A percentile compares a stretch with the other conserved stretches of the same genome.
Evolutionary conservation across 1,140 invertebrate species (phyloP).

Genomic region (Drosophila baimaii): DNA sequence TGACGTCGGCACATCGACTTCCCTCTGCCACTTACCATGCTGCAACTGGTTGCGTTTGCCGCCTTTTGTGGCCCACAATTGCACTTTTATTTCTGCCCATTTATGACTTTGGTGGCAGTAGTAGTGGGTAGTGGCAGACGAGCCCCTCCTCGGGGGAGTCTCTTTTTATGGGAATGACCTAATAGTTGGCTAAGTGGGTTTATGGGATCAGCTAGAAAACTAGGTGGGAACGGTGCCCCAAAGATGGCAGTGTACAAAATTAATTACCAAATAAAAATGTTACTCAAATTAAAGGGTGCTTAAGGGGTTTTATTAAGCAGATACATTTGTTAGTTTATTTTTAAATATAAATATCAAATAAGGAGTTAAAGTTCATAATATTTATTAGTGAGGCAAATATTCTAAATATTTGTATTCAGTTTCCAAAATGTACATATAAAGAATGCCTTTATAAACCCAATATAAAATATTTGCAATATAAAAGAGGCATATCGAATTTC

Average conservation of each 20-base stretch:
- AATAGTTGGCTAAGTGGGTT: conserved; percentile 51
- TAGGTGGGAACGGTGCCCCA: conserved; percentile 12
- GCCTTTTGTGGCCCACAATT: conserved; percentile 21
- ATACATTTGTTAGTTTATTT: neutral
- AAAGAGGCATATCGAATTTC: conserved; percentile 1
- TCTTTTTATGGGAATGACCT: conserved; percentile 52
- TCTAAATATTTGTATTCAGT: neutral
- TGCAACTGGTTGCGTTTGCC: conserved; percentile 51
- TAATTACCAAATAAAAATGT: conserved; percentile 7
- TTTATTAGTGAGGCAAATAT: no score
- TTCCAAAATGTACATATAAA: neutral
- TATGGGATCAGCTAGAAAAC: conserved; percentile 31
- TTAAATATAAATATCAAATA: neutral
- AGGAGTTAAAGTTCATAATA: no score
- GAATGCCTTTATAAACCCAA: neutral
- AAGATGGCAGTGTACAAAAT: conserved; percentile 1
- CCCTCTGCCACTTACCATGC: conserved; percentile 7
- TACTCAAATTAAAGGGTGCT: conserved; percentile 3
- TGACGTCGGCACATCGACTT: conserved; percentile 53
- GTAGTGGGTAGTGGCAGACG: conserved; percentile 22
- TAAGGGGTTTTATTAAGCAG: neutral
- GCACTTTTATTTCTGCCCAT: conserved; percentile 33
- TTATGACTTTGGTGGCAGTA: conserved; percentile 33
- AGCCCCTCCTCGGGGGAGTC: conserved; percentile 29
- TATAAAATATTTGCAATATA: neutral